A percentile compares a stretch with the other conserved stretches of the same genome.
phyloP scores from a whole-genome alignment of 2,888 invertebrate species.

The Cactoblastis cactorum region DNA sequence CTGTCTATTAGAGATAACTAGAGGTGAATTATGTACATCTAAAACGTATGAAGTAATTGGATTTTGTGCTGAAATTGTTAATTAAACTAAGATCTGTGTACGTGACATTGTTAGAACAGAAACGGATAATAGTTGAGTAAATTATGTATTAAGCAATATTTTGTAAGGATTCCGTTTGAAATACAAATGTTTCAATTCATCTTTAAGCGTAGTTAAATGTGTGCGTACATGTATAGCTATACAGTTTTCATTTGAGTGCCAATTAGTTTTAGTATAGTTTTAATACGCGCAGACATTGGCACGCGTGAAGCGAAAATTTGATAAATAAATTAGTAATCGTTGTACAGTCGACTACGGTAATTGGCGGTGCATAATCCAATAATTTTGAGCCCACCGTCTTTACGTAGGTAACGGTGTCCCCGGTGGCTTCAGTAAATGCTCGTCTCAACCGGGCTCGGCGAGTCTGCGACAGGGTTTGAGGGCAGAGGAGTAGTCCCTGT shows the following conservation, averaged over 20 bases:
- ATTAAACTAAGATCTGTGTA: background rate
- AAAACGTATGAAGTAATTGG: background rate
- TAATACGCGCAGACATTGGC: no score
- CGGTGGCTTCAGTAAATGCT: conserved; percentile 93
- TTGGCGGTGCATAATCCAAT: conserved; percentile 63
- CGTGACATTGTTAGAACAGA: background rate
- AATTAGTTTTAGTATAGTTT: no score
- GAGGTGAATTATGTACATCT: conserved; percentile 2
- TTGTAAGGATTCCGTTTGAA: conserved; percentile 5
- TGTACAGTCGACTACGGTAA: conserved; percentile 64
- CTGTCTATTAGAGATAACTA: conserved; percentile 17
- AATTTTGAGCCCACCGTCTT: conserved; percentile 86
- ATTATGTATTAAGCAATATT: background rate
- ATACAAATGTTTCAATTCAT: no score
- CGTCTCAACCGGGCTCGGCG: conserved; percentile 91
- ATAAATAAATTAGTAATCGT: no score
- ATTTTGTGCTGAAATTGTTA: background rate
- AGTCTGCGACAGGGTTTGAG: conserved; percentile 93
- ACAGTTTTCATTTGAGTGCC: no score
- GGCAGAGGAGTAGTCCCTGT: conserved; percentile 93
- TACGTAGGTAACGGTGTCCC: conserved; percentile 92
- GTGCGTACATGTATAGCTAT: no score
- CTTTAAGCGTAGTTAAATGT: no score
- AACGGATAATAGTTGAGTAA: background rate
- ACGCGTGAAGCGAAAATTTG: no score